Evolutionary conservation across 2,113 vertebrate species (phyloP), one percentile per base, ranked within the genome.

Genomic region (Phoxinus phoxinus): DNA sequence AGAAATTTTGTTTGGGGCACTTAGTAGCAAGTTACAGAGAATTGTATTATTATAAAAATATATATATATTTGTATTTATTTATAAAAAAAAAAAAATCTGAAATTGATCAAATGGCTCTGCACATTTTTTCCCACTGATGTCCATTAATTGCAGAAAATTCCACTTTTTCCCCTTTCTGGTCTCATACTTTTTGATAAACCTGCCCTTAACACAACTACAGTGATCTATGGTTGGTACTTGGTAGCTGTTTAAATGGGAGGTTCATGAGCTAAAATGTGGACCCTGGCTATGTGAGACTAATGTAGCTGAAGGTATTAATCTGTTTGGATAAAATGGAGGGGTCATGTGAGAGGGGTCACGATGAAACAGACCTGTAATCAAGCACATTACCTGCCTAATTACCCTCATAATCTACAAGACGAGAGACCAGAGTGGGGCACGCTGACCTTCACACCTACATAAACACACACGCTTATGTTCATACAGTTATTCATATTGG

Each of bases 351-450:
- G 21, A 59, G 53, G 73, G 86, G 59, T 81, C 48, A 80, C 51
- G 56, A 61, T 89, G 88, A 90, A 86, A 86, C 91, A 89, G 93
- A 92, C 90, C 92, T 89, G 83, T 90, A 94, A 94, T 94, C 91
- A 92, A 88, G 84, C 91, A 91, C 89, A 92, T 92, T 94, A 91
- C 85, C 90, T 87, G 87, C 90, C 87, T 92, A 94, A 95, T 95
- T 95, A 94, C 92, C 59, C 75, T 93, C 90, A 92, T 73, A 93
- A 91, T 90, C 90, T 89, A 86, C 89, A 93, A 80, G 63, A 84
- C 21, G 58, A 81, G 56, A 41, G 73, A 32, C 5, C 61, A 85
- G 58, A 80, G 75, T 86, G 69, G 56, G 35, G 69, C 19, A 79
- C n/a, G 61, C 23, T 83, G 61, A 83, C 80, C 82, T 73, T 83